These are phyloP conservation scores for Xenentodon cancila DNA, from an alignment of 2,797 vertebrate species.

Conservation along the genomic window DNA sequence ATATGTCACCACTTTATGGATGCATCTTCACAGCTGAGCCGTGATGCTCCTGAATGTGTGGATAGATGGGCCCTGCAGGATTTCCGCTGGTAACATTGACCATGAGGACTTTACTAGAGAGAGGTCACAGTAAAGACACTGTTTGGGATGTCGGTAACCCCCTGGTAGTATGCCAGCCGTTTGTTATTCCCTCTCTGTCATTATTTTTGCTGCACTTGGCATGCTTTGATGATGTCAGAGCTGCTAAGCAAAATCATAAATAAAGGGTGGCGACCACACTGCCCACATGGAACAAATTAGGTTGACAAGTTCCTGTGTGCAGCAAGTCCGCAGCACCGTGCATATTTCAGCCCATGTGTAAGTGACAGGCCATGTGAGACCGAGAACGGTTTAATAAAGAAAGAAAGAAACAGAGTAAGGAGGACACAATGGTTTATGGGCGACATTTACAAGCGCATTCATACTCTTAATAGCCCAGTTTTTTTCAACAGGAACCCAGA, in stretches of 20 bases:
- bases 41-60: constrained; percentile 39
- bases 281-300: constrained; percentile 79
- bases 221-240: constrained; percentile 76
- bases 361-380: constrained; percentile 48
- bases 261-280: constrained; percentile 71
- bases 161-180: constrained; percentile 56
- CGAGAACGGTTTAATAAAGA: constrained; percentile 25
- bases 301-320: constrained; percentile 66
- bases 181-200: constrained; percentile 66
- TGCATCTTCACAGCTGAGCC: constrained; percentile 44
- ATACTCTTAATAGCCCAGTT: constrained; percentile 30
- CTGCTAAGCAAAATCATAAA: constrained; percentile 78
- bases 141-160: constrained; percentile 65
- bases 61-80: constrained; percentile 46
- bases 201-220: constrained; percentile 71
- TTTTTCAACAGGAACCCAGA: constrained; percentile 29
- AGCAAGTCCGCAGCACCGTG: constrained; percentile 30
- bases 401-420: neutral
- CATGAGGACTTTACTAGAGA: constrained; percentile 58
- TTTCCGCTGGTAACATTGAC: constrained; percentile 53
- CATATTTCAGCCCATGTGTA: constrained; percentile 64
- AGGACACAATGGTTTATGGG: constrained; percentile 36
- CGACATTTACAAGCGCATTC: constrained; percentile 45
- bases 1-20: constrained; percentile 39
- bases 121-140: constrained; percentile 55